phyloP scores from a whole-genome alignment of 2,797 vertebrate species.

The Chrosomus eos region DNA sequence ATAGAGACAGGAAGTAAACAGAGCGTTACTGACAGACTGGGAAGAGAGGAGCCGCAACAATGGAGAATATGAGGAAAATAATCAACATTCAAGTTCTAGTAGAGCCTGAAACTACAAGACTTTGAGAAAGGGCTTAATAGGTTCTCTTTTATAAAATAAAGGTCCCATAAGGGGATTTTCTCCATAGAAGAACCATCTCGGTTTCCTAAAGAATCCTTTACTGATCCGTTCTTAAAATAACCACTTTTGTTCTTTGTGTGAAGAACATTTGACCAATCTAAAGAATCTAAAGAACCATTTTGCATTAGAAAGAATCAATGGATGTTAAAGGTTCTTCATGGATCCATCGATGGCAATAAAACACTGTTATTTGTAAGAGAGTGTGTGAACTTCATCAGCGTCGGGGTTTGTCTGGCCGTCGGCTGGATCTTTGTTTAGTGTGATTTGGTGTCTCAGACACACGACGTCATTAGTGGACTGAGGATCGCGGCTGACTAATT shows the following conservation, averaged over 20 bases:
- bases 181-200: neutral
- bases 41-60: too few relatives aligned
- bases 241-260: neutral
- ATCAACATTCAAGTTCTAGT: too few relatives aligned
- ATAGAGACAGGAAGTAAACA: too few relatives aligned
- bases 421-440: conserved; percentile 55
- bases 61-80: too few relatives aligned
- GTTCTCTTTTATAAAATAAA: neutral
- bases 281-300: neutral
- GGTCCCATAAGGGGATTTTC: neutral
- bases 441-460: conserved; percentile 54
- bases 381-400: neutral
- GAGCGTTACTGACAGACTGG: too few relatives aligned
- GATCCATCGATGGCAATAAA: neutral
- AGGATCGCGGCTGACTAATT: conserved; percentile 82
- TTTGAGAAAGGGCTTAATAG: too few relatives aligned
- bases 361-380: neutral
- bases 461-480: conserved; percentile 81
- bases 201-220: neutral
- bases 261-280: neutral
- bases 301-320: neutral
- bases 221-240: neutral
- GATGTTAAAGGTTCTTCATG: neutral
- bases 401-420: neutral
- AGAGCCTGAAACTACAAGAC: too few relatives aligned